Evolutionary conservation across 2,888 invertebrate genomes (phyloP).

Genomic region (Eurois occulta): DNA sequence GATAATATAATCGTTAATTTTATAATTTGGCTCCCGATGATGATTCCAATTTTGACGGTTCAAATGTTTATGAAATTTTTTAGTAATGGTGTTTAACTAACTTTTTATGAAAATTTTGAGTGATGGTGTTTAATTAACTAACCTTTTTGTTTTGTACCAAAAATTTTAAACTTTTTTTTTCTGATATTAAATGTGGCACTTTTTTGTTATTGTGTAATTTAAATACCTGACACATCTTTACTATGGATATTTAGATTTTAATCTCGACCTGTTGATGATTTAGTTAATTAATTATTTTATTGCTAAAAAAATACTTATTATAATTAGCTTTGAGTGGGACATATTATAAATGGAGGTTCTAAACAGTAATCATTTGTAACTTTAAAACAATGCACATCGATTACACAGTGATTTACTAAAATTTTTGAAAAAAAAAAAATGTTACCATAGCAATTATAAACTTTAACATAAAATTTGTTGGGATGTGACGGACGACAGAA

Average conservation of each 20-base stretch:
- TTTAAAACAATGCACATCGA: no score
- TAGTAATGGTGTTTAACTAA: constrained; percentile 28
- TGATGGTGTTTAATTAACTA: constrained; percentile 19
- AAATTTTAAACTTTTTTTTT: neutral
- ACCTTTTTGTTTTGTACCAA: neutral
- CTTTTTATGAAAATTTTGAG: no score
- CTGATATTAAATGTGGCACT: neutral
- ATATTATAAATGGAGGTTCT: neutral
- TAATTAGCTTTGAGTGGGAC: neutral
- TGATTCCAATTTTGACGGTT: constrained; percentile 67
- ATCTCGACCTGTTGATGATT: constrained; percentile 14
- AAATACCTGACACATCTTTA: neutral
- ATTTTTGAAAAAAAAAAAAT: neutral
- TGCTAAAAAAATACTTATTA: neutral
- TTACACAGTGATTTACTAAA: no score
- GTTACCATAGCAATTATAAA: neutral
- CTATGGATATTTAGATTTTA: constrained; percentile 3
- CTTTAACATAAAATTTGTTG: neutral
- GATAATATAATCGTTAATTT: constrained; percentile 72
- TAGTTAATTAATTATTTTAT: constrained; percentile 33
- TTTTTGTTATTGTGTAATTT: no score
- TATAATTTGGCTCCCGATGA: constrained; percentile 67
- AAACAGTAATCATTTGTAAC: neutral
- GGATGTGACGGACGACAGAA: neutral
- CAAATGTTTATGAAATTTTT: constrained; percentile 55